These are phyloP conservation scores for Drosophila repletoides DNA, from an alignment of 1,140 invertebrate species.

Conservation along the genomic window DNA sequence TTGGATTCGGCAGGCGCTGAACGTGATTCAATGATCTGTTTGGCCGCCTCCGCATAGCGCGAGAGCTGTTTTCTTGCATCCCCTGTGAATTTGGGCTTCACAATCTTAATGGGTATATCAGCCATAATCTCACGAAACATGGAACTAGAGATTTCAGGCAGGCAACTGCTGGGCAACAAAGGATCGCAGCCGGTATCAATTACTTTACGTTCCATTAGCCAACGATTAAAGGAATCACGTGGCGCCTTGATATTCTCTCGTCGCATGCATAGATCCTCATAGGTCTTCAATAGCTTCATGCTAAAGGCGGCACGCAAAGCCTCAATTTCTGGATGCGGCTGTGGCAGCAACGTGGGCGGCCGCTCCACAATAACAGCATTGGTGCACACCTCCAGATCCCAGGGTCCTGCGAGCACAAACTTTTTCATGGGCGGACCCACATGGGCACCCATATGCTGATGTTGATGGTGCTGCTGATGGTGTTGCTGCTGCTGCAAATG, in stretches of 20 bases:
- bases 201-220: constrained; percentile 97
- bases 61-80: constrained; percentile 98
- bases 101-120: constrained; percentile 97
- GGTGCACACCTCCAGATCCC: constrained; percentile 96
- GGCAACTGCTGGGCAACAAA: constrained; percentile 94
- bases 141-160: constrained; percentile 94
- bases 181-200: constrained; percentile 94
- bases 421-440: constrained; percentile 88
- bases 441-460: constrained; percentile 50
- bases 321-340: constrained; percentile 96
- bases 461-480: constrained; percentile 59
- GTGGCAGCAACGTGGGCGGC: constrained; percentile 91
- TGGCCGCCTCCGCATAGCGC: constrained; percentile 97
- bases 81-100: constrained; percentile 96
- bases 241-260: constrained; percentile 97
- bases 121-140: constrained; percentile 99
- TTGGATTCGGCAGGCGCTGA: constrained; percentile 96
- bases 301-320: constrained; percentile 90
- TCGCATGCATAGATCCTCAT: constrained; percentile 96
- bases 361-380: constrained; percentile 97
- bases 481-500: constrained; percentile 48
- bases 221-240: constrained; percentile 97
- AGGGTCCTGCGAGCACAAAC: constrained; percentile 93
- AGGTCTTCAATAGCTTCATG: constrained; percentile 93
- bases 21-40: constrained; percentile 97